These are phyloP conservation scores for Cyrtodaria siliqua DNA, from an alignment of 2,888 invertebrate species.

Conservation along the genomic window DNA sequence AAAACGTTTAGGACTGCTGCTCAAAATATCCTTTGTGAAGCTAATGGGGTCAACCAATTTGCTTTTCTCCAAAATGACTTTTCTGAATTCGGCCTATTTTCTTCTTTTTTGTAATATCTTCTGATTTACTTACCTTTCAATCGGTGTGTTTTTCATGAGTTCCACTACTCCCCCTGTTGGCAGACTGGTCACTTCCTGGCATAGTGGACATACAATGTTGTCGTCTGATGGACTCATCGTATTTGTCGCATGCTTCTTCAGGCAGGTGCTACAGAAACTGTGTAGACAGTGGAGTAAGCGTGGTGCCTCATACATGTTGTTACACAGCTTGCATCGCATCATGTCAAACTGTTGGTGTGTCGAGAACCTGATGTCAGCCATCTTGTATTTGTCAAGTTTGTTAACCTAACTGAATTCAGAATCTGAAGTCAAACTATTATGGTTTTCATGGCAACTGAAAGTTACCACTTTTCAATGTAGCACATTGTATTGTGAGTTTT, in stretches of 20 bases:
- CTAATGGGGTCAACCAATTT: too few relatives aligned
- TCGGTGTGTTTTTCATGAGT: conserved; percentile 46
- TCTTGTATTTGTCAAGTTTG: conserved; percentile 4
- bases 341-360: conserved; percentile 60
- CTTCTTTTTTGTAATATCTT: too few relatives aligned
- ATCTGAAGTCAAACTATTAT: too few relatives aligned
- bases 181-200: conserved; percentile 50
- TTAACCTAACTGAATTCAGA: too few relatives aligned
- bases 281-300: conserved; percentile 79
- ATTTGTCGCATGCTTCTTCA: conserved; percentile 57
- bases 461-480: too few relatives aligned
- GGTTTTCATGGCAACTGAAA: too few relatives aligned
- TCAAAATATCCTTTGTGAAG: too few relatives aligned
- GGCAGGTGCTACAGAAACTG: conserved; percentile 77
- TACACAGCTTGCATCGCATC: conserved; percentile 72
- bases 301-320: conserved; percentile 73
- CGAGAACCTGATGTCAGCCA: conserved; percentile 38
- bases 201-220: conserved; percentile 53
- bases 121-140: too few relatives aligned
- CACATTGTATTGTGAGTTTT: too few relatives aligned
- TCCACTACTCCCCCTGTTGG: conserved; percentile 30
- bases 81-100: too few relatives aligned
- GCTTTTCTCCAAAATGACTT: too few relatives aligned
- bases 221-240: conserved; percentile 14
- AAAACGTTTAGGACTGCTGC: too few relatives aligned